Evolutionary conservation across 2,888 invertebrate species (phyloP), one percentile per base, ranked within the genome.

Genomic region (Entomobrya proxima): DNA sequence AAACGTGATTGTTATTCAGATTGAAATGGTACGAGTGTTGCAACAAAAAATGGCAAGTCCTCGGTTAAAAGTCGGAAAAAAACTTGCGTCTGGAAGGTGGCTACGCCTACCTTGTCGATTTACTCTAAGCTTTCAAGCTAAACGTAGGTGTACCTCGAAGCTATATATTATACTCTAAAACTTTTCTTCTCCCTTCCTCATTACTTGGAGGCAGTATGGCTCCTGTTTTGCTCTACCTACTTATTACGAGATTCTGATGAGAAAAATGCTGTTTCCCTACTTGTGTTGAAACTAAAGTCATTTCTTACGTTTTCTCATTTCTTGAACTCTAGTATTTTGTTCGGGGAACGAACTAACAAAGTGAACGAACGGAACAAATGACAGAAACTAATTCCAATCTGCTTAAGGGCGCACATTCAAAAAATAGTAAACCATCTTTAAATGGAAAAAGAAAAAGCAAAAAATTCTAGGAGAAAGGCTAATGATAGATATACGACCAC

Each of bases 351-450:
- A 50, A 32, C 55, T 47, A 78, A 78, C 61, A 61, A 61, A 30
- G 58, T 11, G 11, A 47, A 55, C 55, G 55, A 64, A 78, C 2
- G 18, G 61, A 61, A 15, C 32, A 47, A 64, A 27, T 21, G 77
- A 13, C 7, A 30, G 78, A 78, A 78, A 64, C 78, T 78, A 64
- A 64, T 78, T 78, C 78, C 47, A 78, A 78, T 78, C 78, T 78
- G 78, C 78, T 78, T 61, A 78, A 78, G 77, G 77, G 61, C 27
- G 37, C 18, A 30, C 15, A 30, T 18, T 27, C 32, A 37, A 37
- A 18, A 18, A 67, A 35, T 11, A 37, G 5, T 37, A 67, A 67
- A 67, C 27, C 30, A 21, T 13, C 21, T 27, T 30, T 58, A 58
- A 27, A 58, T 30, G 15, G 58, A 30, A 58, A 58, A 58, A 30